phyloP scores from a whole-genome alignment of 2,113 vertebrate species.

The Gavialis gangeticus region DNA sequence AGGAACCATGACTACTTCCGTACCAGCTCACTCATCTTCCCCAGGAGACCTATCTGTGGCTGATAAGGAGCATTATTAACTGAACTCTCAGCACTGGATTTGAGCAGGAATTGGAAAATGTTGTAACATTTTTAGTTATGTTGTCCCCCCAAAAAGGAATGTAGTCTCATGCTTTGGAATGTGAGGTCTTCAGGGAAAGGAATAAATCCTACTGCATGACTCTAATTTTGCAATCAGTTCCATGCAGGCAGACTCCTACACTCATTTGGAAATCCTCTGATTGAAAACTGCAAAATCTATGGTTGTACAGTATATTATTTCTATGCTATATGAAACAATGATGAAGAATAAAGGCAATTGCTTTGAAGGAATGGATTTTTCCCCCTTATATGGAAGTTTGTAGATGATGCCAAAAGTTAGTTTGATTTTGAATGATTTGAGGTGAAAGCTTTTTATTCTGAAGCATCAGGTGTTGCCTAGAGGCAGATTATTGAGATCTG shows the following conservation, averaged over 20 bases:
- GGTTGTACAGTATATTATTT: too few relatives aligned
- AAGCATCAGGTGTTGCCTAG: neutral
- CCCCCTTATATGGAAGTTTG: neutral
- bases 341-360: neutral
- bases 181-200: neutral
- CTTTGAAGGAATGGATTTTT: neutral
- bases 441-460: constrained; percentile 6
- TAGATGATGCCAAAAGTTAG: fast-evolving
- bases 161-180: too few relatives aligned
- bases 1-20: neutral
- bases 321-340: too few relatives aligned
- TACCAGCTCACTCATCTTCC: neutral
- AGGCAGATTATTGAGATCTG: neutral
- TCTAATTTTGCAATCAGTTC: neutral
- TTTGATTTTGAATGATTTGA: neutral
- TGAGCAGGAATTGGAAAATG: neutral
- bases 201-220: neutral
- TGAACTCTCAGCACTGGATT: neutral
- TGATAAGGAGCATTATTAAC: neutral
- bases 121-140: neutral
- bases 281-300: neutral
- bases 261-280: neutral
- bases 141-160: too few relatives aligned
- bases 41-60: neutral
- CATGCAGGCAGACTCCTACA: neutral